Base-by-base conservation (phyloP, 2,888 invertebrate species). In the Bombylius major region DNA sequence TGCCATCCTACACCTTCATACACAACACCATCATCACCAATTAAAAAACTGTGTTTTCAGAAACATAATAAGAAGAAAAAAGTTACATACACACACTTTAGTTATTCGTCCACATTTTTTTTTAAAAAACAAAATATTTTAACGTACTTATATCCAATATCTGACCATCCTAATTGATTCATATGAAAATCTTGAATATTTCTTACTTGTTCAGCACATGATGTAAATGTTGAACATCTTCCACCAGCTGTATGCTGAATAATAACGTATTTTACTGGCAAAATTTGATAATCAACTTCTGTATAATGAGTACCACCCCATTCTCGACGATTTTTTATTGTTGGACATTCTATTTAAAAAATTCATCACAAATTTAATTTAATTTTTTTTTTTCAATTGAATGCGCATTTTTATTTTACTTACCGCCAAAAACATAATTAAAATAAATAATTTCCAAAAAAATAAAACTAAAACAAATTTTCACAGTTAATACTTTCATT, bases 1-100 rank as follows among this genome's bases (percentile, higher is more conserved):
- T 78, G 73, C 84, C 84, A 85, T 3, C 84, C 84, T 3, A 76
- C 68, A 1, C 83, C 84, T 69, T 84, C 83, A 62, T 83, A 84
- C 11, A 84, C 73, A 42, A 79, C 76, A 6, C 82, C 83, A 65
- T 83, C 82, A 36, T 80, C 79, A 7, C 83, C 83, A 54, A 84
- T 76, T 58, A 83, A 64, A 60, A 82, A 82, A 50, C 81, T 82
- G 12, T 23, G 23, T 23, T 23, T 23, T 23, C 3, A 23, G 23
- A 23, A 23, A 23, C 23, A 23, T 23, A 23, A 23, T 23, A 23
- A 23, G 23, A 23, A 23, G 3, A 23, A 23, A 23, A 23, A 23
- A 23, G 23, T 23, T 23, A 23, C 23, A 23, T 23, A 23, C 23
- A 23, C 1, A 2, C 3, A 23, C 23, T 23, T 23, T 23, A 23